phyloP scores from a whole-genome alignment of 2,888 invertebrate species.

The Clistopyga incitator region DNA sequence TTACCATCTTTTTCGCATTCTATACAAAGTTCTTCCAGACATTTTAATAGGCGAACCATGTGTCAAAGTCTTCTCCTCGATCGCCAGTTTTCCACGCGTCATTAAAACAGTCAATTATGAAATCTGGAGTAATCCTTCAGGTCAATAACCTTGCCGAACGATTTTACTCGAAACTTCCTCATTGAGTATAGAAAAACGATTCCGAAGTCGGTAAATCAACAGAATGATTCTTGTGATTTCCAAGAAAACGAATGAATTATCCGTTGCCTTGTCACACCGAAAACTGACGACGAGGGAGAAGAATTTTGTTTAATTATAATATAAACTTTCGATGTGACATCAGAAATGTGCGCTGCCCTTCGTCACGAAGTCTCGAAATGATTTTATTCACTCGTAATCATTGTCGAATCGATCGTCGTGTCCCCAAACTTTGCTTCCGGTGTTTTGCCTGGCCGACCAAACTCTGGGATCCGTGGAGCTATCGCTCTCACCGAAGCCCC shows the following conservation, averaged over 20 bases:
- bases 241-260: no score
- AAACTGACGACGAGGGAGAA: no score
- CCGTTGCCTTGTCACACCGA: no score
- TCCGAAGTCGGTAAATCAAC: no score
- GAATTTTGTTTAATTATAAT: no score
- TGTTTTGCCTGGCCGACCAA: constrained; percentile 71
- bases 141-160: no score
- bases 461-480: constrained; percentile 68
- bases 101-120: not conserved
- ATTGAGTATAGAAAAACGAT: no score
- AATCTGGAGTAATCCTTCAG: no score
- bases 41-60: not conserved
- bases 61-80: not conserved
- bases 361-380: not conserved
- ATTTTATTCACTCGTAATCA: constrained; percentile 71
- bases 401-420: constrained; percentile 77
- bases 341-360: not conserved
- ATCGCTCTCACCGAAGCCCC: constrained; percentile 76
- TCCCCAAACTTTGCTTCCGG: constrained; percentile 73
- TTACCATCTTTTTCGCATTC: not conserved
- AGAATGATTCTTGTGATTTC: no score
- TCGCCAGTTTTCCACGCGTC: not conserved
- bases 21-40: not conserved
- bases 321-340: not conserved
- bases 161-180: no score